Evolutionary conservation across 1,140 invertebrate genomes (phyloP).

Genomic region (Anastatus disparis): DNA sequence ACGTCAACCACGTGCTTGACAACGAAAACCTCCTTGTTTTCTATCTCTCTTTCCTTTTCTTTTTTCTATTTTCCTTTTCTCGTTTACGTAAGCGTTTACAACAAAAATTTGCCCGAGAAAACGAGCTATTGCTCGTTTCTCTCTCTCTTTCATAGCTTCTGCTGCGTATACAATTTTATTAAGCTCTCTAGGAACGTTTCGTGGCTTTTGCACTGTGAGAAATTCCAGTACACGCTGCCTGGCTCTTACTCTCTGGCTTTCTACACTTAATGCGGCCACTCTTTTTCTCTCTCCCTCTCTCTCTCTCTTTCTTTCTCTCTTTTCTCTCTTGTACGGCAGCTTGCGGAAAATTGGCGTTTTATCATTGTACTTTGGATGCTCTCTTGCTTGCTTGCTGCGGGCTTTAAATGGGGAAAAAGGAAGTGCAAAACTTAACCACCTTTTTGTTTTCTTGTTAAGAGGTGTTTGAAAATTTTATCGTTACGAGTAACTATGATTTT

Average conservation of each 20-base stretch:
- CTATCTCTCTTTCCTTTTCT: no score
- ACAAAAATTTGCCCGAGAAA: constrained; percentile 20
- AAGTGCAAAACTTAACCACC: no score
- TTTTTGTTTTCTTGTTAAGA: no score
- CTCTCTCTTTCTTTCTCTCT: neutral
- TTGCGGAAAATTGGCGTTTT: constrained; percentile 24
- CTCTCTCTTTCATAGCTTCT: neutral
- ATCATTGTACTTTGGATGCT: neutral
- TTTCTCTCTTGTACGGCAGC: neutral
- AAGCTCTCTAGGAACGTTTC: neutral
- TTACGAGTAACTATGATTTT: no score
- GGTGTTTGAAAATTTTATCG: no score
- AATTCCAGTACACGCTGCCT: no score
- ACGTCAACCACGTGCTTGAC: no score
- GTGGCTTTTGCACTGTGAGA: neutral
- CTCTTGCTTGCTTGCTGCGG: no score
- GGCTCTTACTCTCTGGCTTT: no score
- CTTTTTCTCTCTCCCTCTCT: neutral
- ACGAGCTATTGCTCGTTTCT: neutral
- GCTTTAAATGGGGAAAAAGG: neutral
- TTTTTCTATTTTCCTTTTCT: no score
- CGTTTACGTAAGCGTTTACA: neutral
- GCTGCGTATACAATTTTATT: constrained; percentile 26
- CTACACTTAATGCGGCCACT: no score
- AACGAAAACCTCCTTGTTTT: no score